phyloP scores from a whole-genome alignment of 2,888 invertebrate genomes.

The Ophion costatus region DNA sequence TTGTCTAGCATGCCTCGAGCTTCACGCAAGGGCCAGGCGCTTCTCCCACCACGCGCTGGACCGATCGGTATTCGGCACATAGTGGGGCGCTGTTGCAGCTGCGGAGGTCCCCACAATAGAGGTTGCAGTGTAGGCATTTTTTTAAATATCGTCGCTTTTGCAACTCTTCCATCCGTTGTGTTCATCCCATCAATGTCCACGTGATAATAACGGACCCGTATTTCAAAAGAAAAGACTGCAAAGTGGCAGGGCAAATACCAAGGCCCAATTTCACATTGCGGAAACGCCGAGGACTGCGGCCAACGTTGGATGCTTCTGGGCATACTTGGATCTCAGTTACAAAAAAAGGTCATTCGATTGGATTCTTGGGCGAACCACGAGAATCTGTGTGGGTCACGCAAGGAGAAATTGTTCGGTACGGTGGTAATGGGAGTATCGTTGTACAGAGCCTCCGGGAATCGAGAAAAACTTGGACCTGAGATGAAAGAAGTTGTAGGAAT shows the following conservation, averaged over 20 bases:
- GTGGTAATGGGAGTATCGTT: background rate
- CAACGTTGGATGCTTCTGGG: background rate
- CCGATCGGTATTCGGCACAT: too few relatives aligned
- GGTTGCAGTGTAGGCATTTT: background rate
- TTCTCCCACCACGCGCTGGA: too few relatives aligned
- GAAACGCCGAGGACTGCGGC: background rate
- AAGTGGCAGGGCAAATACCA: background rate
- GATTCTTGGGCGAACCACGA: constrained; percentile 14
- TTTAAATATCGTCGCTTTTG: background rate
- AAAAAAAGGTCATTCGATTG: constrained; percentile 29
- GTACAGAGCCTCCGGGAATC: constrained; percentile 8
- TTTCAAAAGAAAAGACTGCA: background rate
- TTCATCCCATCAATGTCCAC: background rate
- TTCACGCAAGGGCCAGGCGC: too few relatives aligned
- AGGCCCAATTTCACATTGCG: too few relatives aligned
- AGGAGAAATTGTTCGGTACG: constrained; percentile 15
- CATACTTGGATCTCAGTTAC: constrained; percentile 5
- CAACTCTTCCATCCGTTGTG: background rate
- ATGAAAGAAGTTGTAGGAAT: background rate
- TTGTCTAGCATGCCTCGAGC: too few relatives aligned
- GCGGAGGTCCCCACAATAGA: too few relatives aligned
- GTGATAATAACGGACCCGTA: background rate
- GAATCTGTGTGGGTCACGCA: constrained; percentile 36
- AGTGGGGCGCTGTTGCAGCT: too few relatives aligned
- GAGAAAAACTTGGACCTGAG: background rate